These are phyloP conservation scores for Crocidura indochinensis DNA, from an alignment of 2,797 vertebrate genomes.

Conservation along the genomic window DNA sequence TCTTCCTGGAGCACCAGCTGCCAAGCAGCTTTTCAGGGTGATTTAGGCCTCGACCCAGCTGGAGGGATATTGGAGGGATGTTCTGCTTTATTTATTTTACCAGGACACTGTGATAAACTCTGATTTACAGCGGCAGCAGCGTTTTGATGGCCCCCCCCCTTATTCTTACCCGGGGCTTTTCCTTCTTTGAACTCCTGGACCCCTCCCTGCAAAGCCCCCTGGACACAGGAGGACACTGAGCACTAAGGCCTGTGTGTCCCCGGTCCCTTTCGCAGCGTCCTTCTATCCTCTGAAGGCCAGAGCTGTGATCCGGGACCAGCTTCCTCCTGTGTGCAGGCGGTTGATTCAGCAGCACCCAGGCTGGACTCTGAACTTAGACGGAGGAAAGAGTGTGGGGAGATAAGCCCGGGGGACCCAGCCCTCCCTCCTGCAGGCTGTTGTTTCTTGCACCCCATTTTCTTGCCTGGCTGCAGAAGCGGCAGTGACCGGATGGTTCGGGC, in stretches of 20 bases:
- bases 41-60: too few relatives aligned
- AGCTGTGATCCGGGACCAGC: background rate
- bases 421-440: background rate
- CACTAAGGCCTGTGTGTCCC: too few relatives aligned
- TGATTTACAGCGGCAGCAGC: too few relatives aligned
- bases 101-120: background rate
- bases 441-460: too few relatives aligned
- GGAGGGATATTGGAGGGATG: too few relatives aligned
- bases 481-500: too few relatives aligned
- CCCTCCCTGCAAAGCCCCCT: too few relatives aligned
- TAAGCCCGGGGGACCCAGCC: background rate
- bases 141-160: too few relatives aligned
- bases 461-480: background rate
- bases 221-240: too few relatives aligned
- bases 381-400: background rate
- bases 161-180: too few relatives aligned
- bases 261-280: too few relatives aligned
- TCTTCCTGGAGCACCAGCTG: background rate
- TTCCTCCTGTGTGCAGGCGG: background rate
- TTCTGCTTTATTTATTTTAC: background rate
- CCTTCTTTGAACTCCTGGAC: too few relatives aligned
- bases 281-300: background rate
- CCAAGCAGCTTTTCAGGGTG: background rate
- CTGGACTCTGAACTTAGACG: slow-evolving; percentile 68
- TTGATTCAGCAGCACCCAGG: background rate